Evolutionary conservation across 1,140 invertebrate genomes (phyloP).

Genomic region (Temnothorax longispinosus): DNA sequence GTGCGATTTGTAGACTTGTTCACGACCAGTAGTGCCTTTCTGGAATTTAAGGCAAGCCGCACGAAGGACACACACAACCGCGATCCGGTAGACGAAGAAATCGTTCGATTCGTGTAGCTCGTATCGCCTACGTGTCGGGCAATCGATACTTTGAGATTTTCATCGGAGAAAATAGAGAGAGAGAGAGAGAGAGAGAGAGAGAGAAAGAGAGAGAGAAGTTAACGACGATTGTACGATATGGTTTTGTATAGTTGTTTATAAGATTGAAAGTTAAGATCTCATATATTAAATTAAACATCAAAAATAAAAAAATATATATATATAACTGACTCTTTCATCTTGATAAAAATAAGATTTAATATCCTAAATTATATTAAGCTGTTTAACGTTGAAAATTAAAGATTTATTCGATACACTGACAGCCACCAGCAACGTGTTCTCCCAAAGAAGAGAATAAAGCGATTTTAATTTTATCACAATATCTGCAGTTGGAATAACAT

Average conservation of each 20-base stretch:
- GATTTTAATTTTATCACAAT: slow-evolving; percentile 7
- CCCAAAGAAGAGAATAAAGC: background rate
- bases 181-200: too few species aligned
- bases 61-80: background rate
- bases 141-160: slow-evolving; percentile 35
- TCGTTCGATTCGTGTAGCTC: background rate
- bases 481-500: too few species aligned
- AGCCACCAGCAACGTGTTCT: background rate
- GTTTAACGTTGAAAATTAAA: background rate
- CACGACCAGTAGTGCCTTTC: slow-evolving; percentile 20
- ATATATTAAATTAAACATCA: background rate
- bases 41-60: slow-evolving; percentile 29
- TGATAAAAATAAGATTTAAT: background rate
- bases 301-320: background rate
- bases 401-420: background rate
- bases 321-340: background rate
- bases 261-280: background rate
- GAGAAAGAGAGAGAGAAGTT: background rate
- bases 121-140: background rate
- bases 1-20: slow-evolving; percentile 23
- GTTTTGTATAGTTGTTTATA: background rate
- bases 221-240: background rate
- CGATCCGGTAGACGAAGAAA: slow-evolving; percentile 22
- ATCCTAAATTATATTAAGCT: background rate
- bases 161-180: background rate